These are phyloP conservation scores for Synodontis membranacea DNA, from an alignment of 2,113 vertebrate species.

Conservation along the genomic window DNA sequence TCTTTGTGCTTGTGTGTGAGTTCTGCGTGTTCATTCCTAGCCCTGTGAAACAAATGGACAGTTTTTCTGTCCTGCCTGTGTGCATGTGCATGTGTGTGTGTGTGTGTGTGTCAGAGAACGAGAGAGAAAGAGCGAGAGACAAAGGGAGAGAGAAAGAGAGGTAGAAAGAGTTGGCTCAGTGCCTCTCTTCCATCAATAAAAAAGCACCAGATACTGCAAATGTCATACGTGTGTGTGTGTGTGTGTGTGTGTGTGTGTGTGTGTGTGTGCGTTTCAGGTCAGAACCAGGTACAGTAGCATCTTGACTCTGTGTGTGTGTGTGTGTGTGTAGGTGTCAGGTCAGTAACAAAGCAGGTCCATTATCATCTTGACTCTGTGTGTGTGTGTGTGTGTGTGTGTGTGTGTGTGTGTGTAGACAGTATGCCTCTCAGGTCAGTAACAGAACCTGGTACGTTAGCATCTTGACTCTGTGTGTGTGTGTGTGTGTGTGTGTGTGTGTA, in stretches of 20 bases:
- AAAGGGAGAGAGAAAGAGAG: neutral
- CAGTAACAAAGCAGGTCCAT: constrained; percentile 36
- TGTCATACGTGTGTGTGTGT: neutral
- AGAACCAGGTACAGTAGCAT: neutral
- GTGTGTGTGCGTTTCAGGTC: constrained; percentile 44
- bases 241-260: constrained; percentile 20
- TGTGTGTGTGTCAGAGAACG: neutral
- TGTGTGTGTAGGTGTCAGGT: neutral
- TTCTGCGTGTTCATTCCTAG: neutral
- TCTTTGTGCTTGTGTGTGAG: constrained; percentile 25
- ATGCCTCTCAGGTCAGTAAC: constrained; percentile 1
- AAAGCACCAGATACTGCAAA: neutral
- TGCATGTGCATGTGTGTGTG: constrained; percentile 16
- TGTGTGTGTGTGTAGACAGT: neutral
- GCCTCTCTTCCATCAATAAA: neutral
- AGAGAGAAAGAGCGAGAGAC: neutral
- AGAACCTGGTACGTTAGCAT: neutral
- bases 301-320: neutral
- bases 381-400: constrained; percentile 20
- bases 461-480: neutral
- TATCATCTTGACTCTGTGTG: neutral
- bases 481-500: neutral
- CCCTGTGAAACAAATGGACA: neutral
- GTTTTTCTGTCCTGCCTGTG: neutral
- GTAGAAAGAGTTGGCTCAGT: neutral